phyloP scores from a whole-genome alignment of 2,888 invertebrate species.

The Diarsia mendica region DNA sequence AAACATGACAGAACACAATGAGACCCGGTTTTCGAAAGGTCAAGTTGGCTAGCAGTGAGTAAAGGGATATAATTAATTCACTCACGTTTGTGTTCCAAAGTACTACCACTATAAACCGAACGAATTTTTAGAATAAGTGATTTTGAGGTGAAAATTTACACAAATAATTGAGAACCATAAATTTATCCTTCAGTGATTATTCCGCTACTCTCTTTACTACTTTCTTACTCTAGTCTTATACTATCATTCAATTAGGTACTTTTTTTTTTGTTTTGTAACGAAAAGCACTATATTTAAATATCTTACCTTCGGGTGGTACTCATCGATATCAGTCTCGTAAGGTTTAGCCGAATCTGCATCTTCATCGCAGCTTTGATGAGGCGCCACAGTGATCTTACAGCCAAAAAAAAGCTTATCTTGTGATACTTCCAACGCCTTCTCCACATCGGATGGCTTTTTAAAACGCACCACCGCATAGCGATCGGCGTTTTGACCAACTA shows the following conservation, averaged over 20 bases:
- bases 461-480: slow-evolving; percentile 97
- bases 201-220: too few relatives aligned
- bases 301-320: slow-evolving; percentile 96
- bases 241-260: slow-evolving; percentile 13
- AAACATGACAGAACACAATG: background rate
- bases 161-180: background rate
- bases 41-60: background rate
- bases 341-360: slow-evolving; percentile 96
- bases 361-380: slow-evolving; percentile 97
- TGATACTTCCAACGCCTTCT: slow-evolving; percentile 98
- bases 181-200: background rate
- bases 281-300: slow-evolving; percentile 50
- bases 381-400: slow-evolving; percentile 98
- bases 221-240: background rate
- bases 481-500: slow-evolving; percentile 97
- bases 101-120: background rate
- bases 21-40: background rate
- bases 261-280: slow-evolving; percentile 9
- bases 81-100: background rate
- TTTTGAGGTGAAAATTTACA: slow-evolving; percentile 2
- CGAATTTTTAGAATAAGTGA: background rate
- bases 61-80: background rate
- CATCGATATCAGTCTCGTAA: slow-evolving; percentile 98
- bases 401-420: slow-evolving; percentile 99
- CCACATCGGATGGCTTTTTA: slow-evolving; percentile 99